Conservation (phyloP, 1,140 invertebrate species). For the Belonocnema kinseyi region DNA sequence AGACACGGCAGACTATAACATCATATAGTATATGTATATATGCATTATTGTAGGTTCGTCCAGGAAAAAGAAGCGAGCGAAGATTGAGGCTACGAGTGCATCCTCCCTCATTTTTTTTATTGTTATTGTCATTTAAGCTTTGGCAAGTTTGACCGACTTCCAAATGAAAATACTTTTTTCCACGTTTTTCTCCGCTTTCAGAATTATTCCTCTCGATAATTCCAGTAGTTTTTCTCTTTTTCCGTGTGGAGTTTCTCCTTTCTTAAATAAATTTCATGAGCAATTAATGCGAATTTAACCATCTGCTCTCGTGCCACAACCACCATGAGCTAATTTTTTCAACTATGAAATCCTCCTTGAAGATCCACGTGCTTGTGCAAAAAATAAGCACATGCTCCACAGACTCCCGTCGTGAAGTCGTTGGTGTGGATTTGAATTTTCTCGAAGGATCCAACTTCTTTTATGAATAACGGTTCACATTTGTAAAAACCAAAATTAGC, state of each 20-base stretch:
- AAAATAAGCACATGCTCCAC: constrained; percentile 33
- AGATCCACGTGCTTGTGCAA: constrained; percentile 41
- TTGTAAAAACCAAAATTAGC: too few relatives aligned
- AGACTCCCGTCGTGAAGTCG: constrained; percentile 53
- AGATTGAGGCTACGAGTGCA: constrained; percentile 10
- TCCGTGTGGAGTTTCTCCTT: background rate
- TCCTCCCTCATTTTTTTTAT: background rate
- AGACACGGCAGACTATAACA: background rate
- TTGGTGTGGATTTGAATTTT: constrained; percentile 10
- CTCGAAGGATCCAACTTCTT: background rate
- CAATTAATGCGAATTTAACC: background rate
- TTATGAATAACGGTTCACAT: background rate
- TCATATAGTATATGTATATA: background rate
- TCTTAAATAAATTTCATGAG: background rate
- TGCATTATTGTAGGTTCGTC: background rate
- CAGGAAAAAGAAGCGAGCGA: background rate
- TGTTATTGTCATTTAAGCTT: background rate
- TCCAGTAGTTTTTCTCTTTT: background rate
- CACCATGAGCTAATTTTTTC: constrained; percentile 7
- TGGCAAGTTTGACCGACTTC: constrained; percentile 14
- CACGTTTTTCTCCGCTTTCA: background rate
- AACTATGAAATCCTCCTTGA: constrained; percentile 31
- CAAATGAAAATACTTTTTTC: constrained; percentile 2
- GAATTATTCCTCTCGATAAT: constrained; percentile 3
- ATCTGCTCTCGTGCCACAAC: constrained; percentile 2